phyloP scores from a whole-genome alignment of 2,797 vertebrate species.

The Meda fulgida region DNA sequence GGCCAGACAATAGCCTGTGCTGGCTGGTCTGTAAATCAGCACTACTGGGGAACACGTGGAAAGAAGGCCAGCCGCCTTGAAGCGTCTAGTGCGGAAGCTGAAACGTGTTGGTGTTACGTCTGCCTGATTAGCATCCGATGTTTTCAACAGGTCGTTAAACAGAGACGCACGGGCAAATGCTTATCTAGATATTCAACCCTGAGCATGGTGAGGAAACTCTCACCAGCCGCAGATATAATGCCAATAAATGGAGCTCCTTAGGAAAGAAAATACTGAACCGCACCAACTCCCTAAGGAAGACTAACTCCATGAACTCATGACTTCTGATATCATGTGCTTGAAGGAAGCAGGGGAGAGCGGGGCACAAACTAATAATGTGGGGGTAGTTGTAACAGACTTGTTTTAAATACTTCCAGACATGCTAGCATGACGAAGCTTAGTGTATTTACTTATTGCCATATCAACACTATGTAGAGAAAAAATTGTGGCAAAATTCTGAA shows the following conservation, averaged over 20 bases:
- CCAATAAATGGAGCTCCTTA: background rate
- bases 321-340: background rate
- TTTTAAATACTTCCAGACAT: too few relatives aligned
- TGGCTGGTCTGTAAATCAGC: conserved; percentile 39
- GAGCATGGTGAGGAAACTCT: conserved; percentile 27
- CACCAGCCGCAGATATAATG: conserved; percentile 2
- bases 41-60: conserved; percentile 35
- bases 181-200: conserved; percentile 40
- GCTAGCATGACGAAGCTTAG: too few relatives aligned
- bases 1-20: conserved; percentile 29
- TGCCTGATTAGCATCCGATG: conserved; percentile 60
- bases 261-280: background rate
- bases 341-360: background rate
- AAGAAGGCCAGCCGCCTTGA: background rate
- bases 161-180: conserved; percentile 43
- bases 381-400: too few relatives aligned
- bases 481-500: too few relatives aligned
- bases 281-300: background rate
- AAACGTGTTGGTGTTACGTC: conserved; percentile 46
- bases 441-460: too few relatives aligned
- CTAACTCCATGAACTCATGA: background rate
- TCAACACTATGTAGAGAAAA: too few relatives aligned
- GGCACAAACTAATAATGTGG: too few relatives aligned
- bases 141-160: conserved; percentile 60
- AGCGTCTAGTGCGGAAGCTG: conserved; percentile 21